A percentile compares a stretch with the other conserved stretches of the same genome.
Conservation (phyloP, 1,140 invertebrate species). For the Macrobrachium rosenbergii region DNA sequence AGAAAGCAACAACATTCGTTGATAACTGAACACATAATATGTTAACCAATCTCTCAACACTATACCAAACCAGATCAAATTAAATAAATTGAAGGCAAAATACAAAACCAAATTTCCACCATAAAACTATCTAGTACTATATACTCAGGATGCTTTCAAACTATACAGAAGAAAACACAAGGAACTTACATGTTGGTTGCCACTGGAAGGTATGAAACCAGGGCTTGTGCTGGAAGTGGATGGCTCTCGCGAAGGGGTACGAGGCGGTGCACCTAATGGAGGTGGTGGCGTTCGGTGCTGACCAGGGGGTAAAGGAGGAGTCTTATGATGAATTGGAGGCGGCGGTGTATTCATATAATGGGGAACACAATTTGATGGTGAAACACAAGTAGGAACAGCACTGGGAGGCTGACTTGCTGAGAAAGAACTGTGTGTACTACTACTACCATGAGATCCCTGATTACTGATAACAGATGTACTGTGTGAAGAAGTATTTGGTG, state of each 20-base stretch:
- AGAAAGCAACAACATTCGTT: too few species aligned
- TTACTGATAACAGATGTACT: slow-evolving; percentile 24
- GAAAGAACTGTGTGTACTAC: slow-evolving; percentile 4
- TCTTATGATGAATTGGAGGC: slow-evolving; percentile 46
- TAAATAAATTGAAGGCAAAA: too few species aligned
- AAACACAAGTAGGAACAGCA: slow-evolving; percentile 20
- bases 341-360: slow-evolving; percentile 49
- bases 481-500: slow-evolving; percentile 29
- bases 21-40: too few species aligned
- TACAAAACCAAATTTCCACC: too few species aligned
- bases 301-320: slow-evolving; percentile 34
- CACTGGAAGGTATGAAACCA: slow-evolving; percentile 32
- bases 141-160: background rate
- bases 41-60: too few species aligned
- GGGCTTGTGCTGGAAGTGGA: slow-evolving; percentile 40
- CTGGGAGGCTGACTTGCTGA: slow-evolving; percentile 27
- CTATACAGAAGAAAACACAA: background rate
- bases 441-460: slow-evolving; percentile 26
- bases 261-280: slow-evolving; percentile 44
- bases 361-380: slow-evolving; percentile 13
- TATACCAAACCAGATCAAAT: too few species aligned
- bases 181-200: slow-evolving; percentile 36
- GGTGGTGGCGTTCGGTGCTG: slow-evolving; percentile 51
- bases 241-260: slow-evolving; percentile 49
- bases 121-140: too few species aligned